Conservation (phyloP, 2,888 invertebrate genomes). For the Acanthococcus lagerstroemiae region DNA sequence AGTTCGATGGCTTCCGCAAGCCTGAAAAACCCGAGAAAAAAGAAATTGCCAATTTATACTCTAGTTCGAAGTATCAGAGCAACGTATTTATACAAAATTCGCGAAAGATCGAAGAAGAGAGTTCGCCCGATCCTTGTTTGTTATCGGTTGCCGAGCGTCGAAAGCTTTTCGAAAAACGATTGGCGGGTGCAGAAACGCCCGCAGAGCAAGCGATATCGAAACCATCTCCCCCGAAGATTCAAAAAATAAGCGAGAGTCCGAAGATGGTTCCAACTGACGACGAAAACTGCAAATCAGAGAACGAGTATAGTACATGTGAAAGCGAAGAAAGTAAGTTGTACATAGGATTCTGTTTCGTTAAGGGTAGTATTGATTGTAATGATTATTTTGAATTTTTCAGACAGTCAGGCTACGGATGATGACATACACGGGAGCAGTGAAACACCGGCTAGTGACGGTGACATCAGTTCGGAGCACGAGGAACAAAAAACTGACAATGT, state of each 20-base stretch:
- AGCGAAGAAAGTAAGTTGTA: background rate
- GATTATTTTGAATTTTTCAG: background rate
- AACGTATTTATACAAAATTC: slow-evolving; percentile 1
- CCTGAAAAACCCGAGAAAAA: background rate
- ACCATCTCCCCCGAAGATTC: background rate
- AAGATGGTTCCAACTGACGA: too few relatives aligned
- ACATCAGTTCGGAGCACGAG: background rate
- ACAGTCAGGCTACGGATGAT: background rate
- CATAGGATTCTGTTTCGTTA: background rate
- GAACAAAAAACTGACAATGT: background rate
- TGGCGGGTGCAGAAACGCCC: too few relatives aligned
- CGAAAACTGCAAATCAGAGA: background rate
- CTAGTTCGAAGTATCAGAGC: background rate
- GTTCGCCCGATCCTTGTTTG: slow-evolving; percentile 6
- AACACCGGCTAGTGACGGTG: background rate
- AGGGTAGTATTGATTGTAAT: background rate
- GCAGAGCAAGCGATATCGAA: too few relatives aligned
- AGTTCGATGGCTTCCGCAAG: background rate
- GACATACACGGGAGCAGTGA: background rate
- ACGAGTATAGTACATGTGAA: background rate
- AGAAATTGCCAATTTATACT: background rate
- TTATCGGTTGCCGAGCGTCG: slow-evolving; percentile 43
- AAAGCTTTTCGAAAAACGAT: slow-evolving; percentile 47
- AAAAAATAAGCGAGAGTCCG: background rate
- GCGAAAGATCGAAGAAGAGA: background rate